phyloP scores from a whole-genome alignment of 2,888 invertebrate genomes.

The Latrodectus hesperus region DNA sequence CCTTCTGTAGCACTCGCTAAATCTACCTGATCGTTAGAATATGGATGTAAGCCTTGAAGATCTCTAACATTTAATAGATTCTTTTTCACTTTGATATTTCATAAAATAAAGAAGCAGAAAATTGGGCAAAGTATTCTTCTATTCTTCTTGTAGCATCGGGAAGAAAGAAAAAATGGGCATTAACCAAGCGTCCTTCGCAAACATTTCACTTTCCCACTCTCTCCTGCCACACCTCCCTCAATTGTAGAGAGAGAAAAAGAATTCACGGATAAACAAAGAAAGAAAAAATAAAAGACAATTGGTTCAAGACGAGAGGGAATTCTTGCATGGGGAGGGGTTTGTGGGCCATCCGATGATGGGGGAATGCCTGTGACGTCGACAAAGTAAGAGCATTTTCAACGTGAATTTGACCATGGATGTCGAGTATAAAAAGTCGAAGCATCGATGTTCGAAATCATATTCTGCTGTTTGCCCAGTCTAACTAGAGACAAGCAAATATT shows the following conservation, averaged over 20 bases:
- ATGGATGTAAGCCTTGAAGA: too few relatives aligned
- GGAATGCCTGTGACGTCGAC: slow-evolving; percentile 9
- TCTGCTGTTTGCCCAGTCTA: neutral
- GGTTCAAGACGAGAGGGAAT: slow-evolving; percentile 1
- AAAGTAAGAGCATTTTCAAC: neutral
- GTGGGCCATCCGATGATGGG: neutral
- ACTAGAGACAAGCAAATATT: slow-evolving; percentile 28
- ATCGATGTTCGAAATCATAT: neutral
- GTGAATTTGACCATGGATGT: slow-evolving; percentile 37
- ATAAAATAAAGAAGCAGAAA: too few relatives aligned
- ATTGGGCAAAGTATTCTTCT: too few relatives aligned
- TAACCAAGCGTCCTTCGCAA: neutral
- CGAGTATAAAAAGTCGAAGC: slow-evolving; percentile 19
- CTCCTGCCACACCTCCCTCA: neutral
- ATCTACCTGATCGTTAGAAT: too few relatives aligned
- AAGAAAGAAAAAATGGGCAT: too few relatives aligned
- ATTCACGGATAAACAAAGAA: neutral
- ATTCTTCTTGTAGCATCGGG: too few relatives aligned
- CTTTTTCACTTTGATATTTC: too few relatives aligned
- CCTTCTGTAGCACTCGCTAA: too few relatives aligned
- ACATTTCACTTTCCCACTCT: neutral
- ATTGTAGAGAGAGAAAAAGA: neutral
- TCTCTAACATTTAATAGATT: too few relatives aligned
- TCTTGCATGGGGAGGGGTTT: slow-evolving; percentile 1
- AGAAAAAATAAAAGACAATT: neutral